A percentile compares a stretch with the other conserved stretches of the same genome.
phyloP scores from a whole-genome alignment of 2,888 invertebrate species.

The Phytoseiulus persimilis region DNA sequence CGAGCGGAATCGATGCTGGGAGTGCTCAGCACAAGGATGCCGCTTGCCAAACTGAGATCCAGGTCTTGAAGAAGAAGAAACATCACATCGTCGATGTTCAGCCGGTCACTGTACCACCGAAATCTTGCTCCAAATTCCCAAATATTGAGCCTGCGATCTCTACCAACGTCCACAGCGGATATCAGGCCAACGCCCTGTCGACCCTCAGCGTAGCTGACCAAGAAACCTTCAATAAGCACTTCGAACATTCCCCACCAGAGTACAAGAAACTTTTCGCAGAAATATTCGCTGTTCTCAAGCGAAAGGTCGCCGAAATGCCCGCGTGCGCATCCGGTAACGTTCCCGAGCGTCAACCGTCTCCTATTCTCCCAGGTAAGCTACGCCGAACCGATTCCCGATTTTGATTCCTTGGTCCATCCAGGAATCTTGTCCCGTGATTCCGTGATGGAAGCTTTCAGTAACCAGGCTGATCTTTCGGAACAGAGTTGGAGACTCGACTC shows the following conservation, averaged over 20 bases:
- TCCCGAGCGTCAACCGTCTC: conserved; percentile 18
- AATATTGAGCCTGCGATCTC: conserved; percentile 29
- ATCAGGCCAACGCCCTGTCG: not conserved
- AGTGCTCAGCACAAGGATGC: conserved; percentile 16
- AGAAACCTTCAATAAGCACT: conserved; percentile 41
- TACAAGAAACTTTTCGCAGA: conserved; percentile 43
- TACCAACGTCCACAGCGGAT: conserved; percentile 8
- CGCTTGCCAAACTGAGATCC: conserved; percentile 31
- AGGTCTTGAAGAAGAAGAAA: conserved; percentile 23
- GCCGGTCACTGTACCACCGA: conserved; percentile 15
- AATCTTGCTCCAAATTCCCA: not conserved
- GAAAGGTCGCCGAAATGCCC: conserved; percentile 35
- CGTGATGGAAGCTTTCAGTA: not conserved
- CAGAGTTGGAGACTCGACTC: conserved; percentile 14
- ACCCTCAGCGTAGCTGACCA: conserved; percentile 24
- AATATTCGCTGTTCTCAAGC: conserved; percentile 43
- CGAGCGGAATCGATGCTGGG: conserved; percentile 35
- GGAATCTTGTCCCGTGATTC: no score
- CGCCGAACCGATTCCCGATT: no score
- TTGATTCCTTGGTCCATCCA: not conserved
- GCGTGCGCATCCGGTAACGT: conserved; percentile 10
- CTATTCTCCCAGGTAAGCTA: conserved; percentile 21
- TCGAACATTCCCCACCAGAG: conserved; percentile 41
- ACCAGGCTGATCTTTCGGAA: not conserved
- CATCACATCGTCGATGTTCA: not conserved